Conservation (phyloP, 2,888 invertebrate genomes). For the Leucania comma region DNA sequence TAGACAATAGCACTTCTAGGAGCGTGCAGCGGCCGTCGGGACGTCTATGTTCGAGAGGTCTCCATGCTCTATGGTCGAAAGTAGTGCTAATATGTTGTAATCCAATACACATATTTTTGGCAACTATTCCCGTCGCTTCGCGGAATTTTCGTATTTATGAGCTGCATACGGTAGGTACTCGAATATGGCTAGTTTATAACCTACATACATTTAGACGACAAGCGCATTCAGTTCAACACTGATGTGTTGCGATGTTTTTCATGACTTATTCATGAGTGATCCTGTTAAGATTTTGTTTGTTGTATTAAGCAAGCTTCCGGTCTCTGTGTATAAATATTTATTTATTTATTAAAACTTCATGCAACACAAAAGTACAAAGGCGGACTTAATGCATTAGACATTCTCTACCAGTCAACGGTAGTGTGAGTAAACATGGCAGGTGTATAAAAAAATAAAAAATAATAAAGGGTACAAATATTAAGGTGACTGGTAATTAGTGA, state of each 20-base stretch:
- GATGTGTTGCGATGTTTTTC: background rate
- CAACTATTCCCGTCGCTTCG: slow-evolving; percentile 64
- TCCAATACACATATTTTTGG: slow-evolving; percentile 43
- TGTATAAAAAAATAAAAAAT: too few species aligned
- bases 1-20: background rate
- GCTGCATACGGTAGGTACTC: slow-evolving; percentile 40
- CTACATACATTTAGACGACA: slow-evolving; percentile 39
- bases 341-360: too few species aligned
- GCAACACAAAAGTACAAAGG: too few species aligned
- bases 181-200: slow-evolving; percentile 39
- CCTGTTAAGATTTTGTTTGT: background rate
- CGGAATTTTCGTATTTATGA: slow-evolving; percentile 63
- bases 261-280: background rate
- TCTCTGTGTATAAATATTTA: too few species aligned
- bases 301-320: too few species aligned
- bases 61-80: background rate
- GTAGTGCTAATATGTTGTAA: slow-evolving; percentile 30
- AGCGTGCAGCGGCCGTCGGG: too few species aligned
- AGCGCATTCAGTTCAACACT: slow-evolving; percentile 12
- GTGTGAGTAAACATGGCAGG: too few species aligned
- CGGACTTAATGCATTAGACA: too few species aligned
- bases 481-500: too few species aligned
- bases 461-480: too few species aligned
- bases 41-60: background rate
- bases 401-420: too few species aligned